Evolutionary conservation across 2,888 invertebrate genomes (phyloP).

Genomic region (Lithophane ornitopus): DNA sequence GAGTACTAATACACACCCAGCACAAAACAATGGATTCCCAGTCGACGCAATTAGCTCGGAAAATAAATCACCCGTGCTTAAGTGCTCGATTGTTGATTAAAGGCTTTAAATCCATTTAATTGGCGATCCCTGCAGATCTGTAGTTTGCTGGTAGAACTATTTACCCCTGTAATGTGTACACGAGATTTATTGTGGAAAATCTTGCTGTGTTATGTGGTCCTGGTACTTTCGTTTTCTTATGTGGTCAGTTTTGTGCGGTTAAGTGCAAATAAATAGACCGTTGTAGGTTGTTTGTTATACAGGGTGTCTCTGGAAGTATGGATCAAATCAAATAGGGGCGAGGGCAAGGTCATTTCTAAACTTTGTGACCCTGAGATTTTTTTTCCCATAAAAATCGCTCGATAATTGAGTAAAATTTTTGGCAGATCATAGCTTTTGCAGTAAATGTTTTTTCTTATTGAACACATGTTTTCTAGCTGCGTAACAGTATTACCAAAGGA

Average conservation of each 20-base stretch:
- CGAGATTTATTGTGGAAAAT: constrained; percentile 24
- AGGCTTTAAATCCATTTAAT: constrained; percentile 54
- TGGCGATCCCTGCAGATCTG: constrained; percentile 46
- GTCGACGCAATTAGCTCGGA: constrained; percentile 36
- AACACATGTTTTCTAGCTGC: too few relatives aligned
- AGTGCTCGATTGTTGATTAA: constrained; percentile 48
- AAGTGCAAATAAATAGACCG: background rate
- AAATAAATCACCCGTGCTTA: constrained; percentile 36
- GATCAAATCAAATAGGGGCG: too few relatives aligned
- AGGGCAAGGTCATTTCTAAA: too few relatives aligned
- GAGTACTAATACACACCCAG: too few relatives aligned
- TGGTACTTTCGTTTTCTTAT: constrained; percentile 15
- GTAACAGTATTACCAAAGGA: too few relatives aligned
- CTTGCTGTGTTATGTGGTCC: constrained; percentile 16
- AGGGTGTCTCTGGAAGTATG: too few relatives aligned
- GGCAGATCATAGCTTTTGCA: too few relatives aligned
- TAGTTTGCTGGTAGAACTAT: constrained; percentile 34
- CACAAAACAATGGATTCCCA: constrained; percentile 16
- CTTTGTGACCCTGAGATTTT: too few relatives aligned
- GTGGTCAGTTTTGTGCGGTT: background rate
- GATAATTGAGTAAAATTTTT: too few relatives aligned
- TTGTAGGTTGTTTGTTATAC: too few relatives aligned
- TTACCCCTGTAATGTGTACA: constrained; percentile 37
- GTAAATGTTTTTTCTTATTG: too few relatives aligned
- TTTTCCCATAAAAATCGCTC: too few relatives aligned